Conservation (phyloP, 2,113 vertebrate genomes). For the Paramisgurnus dabryanus region DNA sequence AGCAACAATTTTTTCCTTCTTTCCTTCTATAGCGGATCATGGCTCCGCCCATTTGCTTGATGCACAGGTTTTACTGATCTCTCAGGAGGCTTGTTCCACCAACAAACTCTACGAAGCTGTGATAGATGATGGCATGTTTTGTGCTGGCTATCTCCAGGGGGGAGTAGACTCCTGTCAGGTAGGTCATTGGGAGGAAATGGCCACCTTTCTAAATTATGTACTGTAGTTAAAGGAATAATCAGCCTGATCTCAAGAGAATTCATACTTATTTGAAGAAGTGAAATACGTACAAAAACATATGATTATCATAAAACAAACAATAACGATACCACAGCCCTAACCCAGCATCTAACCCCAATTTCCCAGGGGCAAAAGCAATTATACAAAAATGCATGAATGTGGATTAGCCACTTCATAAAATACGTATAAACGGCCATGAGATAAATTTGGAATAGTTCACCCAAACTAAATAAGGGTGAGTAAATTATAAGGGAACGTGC, state of each 20-base stretch:
- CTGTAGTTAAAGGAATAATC: not conserved
- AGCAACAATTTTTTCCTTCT: not conserved
- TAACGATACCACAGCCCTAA: no score
- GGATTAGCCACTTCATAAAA: no score
- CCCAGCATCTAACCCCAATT: no score
- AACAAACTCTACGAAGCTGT: conserved; percentile 62
- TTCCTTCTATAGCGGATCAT: conserved; percentile 52
- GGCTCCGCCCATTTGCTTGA: conserved; percentile 80
- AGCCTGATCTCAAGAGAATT: not conserved
- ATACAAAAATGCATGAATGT: no score
- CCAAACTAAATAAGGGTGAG: not conserved
- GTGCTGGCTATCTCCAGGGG: conserved; percentile 84
- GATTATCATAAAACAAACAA: no score
- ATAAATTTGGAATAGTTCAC: not conserved
- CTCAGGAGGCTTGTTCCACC: conserved; percentile 76
- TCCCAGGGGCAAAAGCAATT: no score
- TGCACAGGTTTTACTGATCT: conserved; percentile 85
- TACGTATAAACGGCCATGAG: no score
- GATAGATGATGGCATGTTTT: conserved; percentile 85
- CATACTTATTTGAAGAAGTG: no score
- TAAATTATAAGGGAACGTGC: no score
- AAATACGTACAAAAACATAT: no score
- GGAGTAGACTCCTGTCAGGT: conserved; percentile 92
- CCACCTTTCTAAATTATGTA: not conserved
- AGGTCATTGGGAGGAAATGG: conserved; percentile 22